Base-by-base conservation (phyloP, 2,113 vertebrate species). In the Poeciliopsis prolifica region DNA sequence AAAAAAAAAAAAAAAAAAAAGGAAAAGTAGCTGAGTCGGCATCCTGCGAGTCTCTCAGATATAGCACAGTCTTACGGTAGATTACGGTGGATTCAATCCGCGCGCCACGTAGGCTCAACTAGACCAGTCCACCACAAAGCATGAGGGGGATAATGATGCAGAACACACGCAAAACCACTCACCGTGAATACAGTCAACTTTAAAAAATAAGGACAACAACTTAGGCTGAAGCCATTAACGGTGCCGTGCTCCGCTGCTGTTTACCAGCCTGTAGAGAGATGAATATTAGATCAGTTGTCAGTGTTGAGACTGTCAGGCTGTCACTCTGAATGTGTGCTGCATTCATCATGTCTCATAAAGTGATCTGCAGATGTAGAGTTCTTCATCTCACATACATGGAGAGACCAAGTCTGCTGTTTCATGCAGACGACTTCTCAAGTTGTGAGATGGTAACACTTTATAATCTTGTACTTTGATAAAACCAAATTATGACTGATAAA, bases 11-110 rank as follows among this genome's bases (percentile, higher is more conserved):
- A 85, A 63, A 65, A 85, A 78, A 83, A 35, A 37, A 37, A 35
- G 33, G 8, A 37, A 37, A 88, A 90, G 89, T 30, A 70, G 91
- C 92, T 93, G 92, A 92, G 78, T 88, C 74, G 83, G 89, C 88
- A 3, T 87, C 90, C 74, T 78, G 80, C 40, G 68, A 83, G 83
- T 73, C 80, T 86, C 81, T 87, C 76, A 77, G 82, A 88, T 88
- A 92, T 89, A 91, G 92, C 65, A 82, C 87, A 86, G 90, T 91
- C 89, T 91, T 88, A 92, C 85, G 90, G 88, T 87, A 91, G 87
- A 93, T 91, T 92, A 92, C 85, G 88, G 90, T 89, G 86, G 90
- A 92, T 90, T 85, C 84, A 74, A 89, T 87, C 84, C 86, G 77
- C 67, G 83, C 63, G 66, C 80, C 87, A 69, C 78, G 73, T 71